Base-by-base conservation (phyloP, 2,888 invertebrate species). In the Leptinotarsa tumamoca region DNA sequence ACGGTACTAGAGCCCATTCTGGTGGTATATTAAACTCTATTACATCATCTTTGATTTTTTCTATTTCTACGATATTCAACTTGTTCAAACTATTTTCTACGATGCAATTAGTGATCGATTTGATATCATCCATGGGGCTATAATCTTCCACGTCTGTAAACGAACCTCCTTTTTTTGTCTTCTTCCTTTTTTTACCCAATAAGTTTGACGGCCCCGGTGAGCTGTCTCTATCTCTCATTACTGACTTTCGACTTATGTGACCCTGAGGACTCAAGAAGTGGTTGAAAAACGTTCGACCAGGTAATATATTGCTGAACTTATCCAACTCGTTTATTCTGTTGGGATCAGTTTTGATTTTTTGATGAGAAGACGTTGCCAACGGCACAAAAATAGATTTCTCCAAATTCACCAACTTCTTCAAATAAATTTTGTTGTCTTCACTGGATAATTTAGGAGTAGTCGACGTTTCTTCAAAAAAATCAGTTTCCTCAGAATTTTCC, bases 81-180 rank as follows among this genome's bases (percentile, higher is more conserved):
- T 63, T 71, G 27, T 78, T 78, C 18, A 78, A 61, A 15, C 73
- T 77, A 58, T 78, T 78, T 56, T 78, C 69, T 5, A 78, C 50
- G 23, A 87, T 82, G 67, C 86, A 86, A 69, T 86, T 83, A 1
- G 86, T 82, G n/a, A 87, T 82, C 13, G 83, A 82, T 80, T 84
- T 86, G 51, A 85, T 84, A 71, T 86, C 87, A 33, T 85, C 84
- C 43, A 82, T 75, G 0, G 78, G 71, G 27, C 72, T 75, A 17
- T 70, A 51, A n/a, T 83, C 83, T 7, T 85, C 84, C 18, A 78
- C 74, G 50, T 82, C 81, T 18, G 67, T 61, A 17, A 79, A 74
- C 4, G 77, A 73, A n/a, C 54, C 27, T 51, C 74, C 78, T 69
- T 79, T 80, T 72, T 78, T 82, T 49, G 76, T 75, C 75, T 82